These are phyloP conservation scores for Andrena bucephala DNA, from an alignment of 2,888 invertebrate genomes.

Conservation along the genomic window DNA sequence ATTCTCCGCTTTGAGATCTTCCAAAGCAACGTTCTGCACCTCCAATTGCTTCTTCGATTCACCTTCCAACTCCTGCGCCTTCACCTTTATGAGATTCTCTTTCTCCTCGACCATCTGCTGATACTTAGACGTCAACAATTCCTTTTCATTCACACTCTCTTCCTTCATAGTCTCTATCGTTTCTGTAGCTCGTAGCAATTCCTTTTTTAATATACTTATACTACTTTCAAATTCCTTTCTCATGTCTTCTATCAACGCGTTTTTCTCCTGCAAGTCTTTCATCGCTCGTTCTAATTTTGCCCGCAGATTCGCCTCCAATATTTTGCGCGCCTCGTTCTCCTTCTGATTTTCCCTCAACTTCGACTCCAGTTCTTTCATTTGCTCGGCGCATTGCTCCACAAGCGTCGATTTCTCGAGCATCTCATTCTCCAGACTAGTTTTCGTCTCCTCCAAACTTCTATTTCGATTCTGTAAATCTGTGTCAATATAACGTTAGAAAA, in stretches of 20 bases:
- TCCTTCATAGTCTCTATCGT: constrained; percentile 84
- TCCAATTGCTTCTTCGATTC: constrained; percentile 70
- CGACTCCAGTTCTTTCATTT: constrained; percentile 76
- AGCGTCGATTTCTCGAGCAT: constrained; percentile 77
- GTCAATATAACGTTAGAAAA: constrained; percentile 20
- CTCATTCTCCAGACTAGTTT: constrained; percentile 81
- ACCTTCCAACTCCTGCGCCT: constrained; percentile 68
- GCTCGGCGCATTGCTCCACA: constrained; percentile 81
- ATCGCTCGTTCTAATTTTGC: constrained; percentile 82
- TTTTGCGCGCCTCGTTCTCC: constrained; percentile 71
- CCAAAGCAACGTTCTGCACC: constrained; percentile 68
- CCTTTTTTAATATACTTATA: constrained; percentile 73
- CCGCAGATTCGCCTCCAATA: constrained; percentile 77
- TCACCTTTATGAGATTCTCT: constrained; percentile 83
- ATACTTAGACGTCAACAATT: constrained; percentile 85
- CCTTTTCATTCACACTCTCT: constrained; percentile 83
- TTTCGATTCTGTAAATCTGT: constrained; percentile 77
- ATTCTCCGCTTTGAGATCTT: constrained; percentile 74
- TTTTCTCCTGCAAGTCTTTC: constrained; percentile 81
- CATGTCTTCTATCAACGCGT: constrained; percentile 80
- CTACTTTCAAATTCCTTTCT: constrained; percentile 79
- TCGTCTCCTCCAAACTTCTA: constrained; percentile 81
- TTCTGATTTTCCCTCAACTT: constrained; percentile 76
- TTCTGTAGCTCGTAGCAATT: constrained; percentile 78
- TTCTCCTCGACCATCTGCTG: constrained; percentile 86